Evolutionary conservation across 2,113 vertebrate species (phyloP).

Genomic region (Coreoperca whiteheadi): DNA sequence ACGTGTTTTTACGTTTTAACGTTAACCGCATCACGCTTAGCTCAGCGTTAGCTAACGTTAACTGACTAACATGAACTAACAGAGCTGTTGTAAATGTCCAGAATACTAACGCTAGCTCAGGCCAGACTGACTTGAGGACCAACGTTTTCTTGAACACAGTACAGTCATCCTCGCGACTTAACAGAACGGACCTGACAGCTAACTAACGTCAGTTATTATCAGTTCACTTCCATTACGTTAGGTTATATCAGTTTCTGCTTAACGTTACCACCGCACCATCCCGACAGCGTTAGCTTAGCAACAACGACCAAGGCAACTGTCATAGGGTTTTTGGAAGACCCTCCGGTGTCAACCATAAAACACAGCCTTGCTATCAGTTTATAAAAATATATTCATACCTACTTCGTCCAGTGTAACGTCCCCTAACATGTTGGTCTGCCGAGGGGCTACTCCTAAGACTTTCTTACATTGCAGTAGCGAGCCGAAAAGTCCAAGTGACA

Average conservation of each 20-base stretch:
- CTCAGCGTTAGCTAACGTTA: neutral
- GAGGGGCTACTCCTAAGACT: neutral
- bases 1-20: conserved; percentile 3
- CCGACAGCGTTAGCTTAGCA: conserved; percentile 60
- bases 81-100: neutral
- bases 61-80: no score
- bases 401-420: neutral
- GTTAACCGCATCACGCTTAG: conserved; percentile 18
- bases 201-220: no score
- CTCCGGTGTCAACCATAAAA: neutral
- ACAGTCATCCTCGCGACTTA: neutral
- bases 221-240: neutral
- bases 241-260: neutral
- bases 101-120: neutral
- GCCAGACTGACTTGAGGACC: neutral
- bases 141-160: rapidly evolving
- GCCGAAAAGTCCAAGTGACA: conserved; percentile 15
- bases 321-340: neutral
- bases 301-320: conserved; percentile 4
- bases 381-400: neutral
- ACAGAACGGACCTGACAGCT: neutral
- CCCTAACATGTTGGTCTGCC: neutral
- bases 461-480: neutral
- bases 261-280: conserved; percentile 1
- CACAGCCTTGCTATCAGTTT: neutral